phyloP scores from a whole-genome alignment of 2,113 vertebrate species.

The Macroglossus sobrinus region DNA sequence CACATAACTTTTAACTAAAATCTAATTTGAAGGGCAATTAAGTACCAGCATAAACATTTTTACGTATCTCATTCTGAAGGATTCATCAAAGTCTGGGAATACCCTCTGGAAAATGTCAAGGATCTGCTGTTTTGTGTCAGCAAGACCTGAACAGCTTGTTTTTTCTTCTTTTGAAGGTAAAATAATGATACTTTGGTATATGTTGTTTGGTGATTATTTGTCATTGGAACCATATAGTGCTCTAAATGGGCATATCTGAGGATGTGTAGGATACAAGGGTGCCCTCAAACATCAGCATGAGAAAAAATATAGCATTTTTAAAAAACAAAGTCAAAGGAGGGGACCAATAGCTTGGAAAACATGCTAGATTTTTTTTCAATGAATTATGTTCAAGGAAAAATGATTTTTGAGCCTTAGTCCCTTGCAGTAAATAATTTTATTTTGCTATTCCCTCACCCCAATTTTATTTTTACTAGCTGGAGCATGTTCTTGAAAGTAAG shows the following conservation, averaged over 20 bases:
- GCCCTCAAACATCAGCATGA: neutral
- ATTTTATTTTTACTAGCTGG: neutral
- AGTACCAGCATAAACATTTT: neutral
- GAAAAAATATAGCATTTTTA: neutral
- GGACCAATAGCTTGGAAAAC: neutral
- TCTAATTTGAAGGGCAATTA: neutral
- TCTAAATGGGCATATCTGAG: neutral
- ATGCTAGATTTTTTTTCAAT: neutral
- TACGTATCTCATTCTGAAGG: neutral
- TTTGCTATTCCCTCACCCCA: neutral
- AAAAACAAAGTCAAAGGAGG: neutral
- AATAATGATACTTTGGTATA: neutral
- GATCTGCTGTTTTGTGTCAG: neutral
- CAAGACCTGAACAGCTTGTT: neutral
- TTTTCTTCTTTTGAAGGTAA: neutral
- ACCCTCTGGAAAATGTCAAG: neutral
- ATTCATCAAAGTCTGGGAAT: neutral
- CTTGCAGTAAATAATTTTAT: slow-evolving; percentile 29
- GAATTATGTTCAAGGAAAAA: neutral
- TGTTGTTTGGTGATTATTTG: neutral
- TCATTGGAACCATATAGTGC: neutral
- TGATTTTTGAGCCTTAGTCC: neutral
- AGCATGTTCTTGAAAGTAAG: neutral
- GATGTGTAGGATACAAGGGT: neutral
- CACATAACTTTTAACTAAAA: neutral